Evolutionary conservation across 2,113 vertebrate species (phyloP).

Genomic region (Lepisosteus osseus): DNA sequence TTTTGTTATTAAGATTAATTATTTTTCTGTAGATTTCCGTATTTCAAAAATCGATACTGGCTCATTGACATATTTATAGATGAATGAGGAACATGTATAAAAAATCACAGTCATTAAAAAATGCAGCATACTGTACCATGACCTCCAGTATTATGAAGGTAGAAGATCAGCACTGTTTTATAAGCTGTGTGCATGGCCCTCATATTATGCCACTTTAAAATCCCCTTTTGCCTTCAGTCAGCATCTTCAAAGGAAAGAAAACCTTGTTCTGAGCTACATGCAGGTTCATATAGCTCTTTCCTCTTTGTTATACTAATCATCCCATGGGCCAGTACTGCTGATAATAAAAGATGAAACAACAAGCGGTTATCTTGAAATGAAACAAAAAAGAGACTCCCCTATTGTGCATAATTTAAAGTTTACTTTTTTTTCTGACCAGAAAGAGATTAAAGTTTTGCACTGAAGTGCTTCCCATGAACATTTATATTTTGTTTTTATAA

Average conservation of each 20-base stretch:
- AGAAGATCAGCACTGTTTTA: too few species aligned
- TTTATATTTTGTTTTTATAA: neutral
- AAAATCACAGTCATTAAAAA: too few species aligned
- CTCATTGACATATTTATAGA: too few species aligned
- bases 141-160: too few species aligned
- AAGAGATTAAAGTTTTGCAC: neutral
- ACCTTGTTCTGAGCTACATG: slow-evolving; percentile 64
- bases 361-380: slow-evolving; percentile 59
- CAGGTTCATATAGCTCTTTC: slow-evolving; percentile 58
- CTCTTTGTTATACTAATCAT: slow-evolving; percentile 67
- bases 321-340: slow-evolving; percentile 56
- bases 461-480: neutral
- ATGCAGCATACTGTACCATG: too few species aligned
- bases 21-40: too few species aligned
- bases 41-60: too few species aligned
- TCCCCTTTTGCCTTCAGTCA: slow-evolving; percentile 50
- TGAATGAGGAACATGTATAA: too few species aligned
- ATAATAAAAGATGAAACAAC: slow-evolving; percentile 66
- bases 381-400: slow-evolving; percentile 65
- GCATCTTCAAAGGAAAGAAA: slow-evolving; percentile 58
- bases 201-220: slow-evolving; percentile 34
- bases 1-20: too few species aligned
- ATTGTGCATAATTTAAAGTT: slow-evolving; percentile 65
- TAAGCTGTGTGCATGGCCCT: too few species aligned
- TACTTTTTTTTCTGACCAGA: slow-evolving; percentile 43